Evolutionary conservation across 2,888 invertebrate genomes (phyloP), one percentile per base, ranked within the genome.

Genomic region (Drosophila subsilvestris): DNA sequence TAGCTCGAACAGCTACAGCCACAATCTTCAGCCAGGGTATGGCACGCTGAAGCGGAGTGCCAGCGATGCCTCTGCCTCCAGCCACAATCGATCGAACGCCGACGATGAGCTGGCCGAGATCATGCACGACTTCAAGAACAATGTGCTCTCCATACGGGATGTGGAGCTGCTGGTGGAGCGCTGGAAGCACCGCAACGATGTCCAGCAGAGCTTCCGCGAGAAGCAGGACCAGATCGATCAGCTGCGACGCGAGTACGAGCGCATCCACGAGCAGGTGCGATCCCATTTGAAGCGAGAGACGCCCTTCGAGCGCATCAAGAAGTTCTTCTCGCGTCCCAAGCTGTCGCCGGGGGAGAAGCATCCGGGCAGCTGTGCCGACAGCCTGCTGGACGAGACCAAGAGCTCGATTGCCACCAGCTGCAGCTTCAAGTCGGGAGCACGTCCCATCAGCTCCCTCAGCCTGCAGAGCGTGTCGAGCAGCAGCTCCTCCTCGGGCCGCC

Each of bases 51-150:
- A 91, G 63, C 82, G 92, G 14, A 91, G 91, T 14, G 91, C 89
- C 17, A 92, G 91, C 56, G 91, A 92, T 71, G 90, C 91, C 10
- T 92, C 92, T 1, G 90, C 91, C 12, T 92, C 92, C 1, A 88
- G 87, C 57, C 81, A 79, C 45, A 83, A 81, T 0, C 89, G 91
- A 0, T 86, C 89, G 17, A 92, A 92, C 71, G 92, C 90, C 6
- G 92, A 97, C 89, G 96, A 96, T 74, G 97, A 97, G 89, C 93
- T 97, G 66, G 94, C 96, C 3, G 97, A 97, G 92, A 96, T 97
- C 56, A 96, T 97, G 90, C 96, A 95, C 88, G 97, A 97, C 87
- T 97, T 97, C 88, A 97, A 97, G 91, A 97, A 97, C 88, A 97
- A 97, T 88, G 96, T 97, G 3, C 95, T 97, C 78, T 95, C 96